phyloP scores from a whole-genome alignment of 2,888 invertebrate species.

The Tipula lateralis region DNA sequence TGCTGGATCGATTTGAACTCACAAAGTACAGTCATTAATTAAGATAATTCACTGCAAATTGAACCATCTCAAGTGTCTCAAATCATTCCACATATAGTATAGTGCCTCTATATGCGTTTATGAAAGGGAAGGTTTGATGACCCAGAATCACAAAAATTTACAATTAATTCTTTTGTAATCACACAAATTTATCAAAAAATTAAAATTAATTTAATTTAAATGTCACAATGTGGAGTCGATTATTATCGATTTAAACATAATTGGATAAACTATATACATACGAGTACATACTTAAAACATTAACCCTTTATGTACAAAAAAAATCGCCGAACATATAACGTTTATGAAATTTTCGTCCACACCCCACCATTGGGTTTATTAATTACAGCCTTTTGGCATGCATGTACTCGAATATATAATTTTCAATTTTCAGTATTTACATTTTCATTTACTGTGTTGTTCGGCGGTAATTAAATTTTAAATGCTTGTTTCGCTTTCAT shows the following conservation, averaged over 20 bases:
- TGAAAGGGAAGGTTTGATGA: not conserved
- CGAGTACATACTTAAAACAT: not conserved
- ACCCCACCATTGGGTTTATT: not conserved
- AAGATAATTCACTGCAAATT: too few species aligned
- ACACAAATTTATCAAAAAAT: not conserved
- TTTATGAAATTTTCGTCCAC: not conserved
- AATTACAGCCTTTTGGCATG: not conserved
- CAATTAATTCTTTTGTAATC: not conserved
- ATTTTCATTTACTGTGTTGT: not conserved
- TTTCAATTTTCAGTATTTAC: constrained; percentile 3
- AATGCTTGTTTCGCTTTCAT: not conserved
- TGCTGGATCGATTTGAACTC: too few species aligned
- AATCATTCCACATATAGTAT: too few species aligned
- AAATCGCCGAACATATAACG: not conserved
- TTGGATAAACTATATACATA: not conserved
- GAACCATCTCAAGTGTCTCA: too few species aligned
- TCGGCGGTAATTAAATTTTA: not conserved
- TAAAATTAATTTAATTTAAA: not conserved
- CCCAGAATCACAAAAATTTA: not conserved
- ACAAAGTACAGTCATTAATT: too few species aligned
- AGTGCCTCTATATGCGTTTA: too few species aligned
- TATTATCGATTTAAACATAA: constrained; percentile 20
- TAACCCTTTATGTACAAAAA: not conserved
- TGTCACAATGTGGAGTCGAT: not conserved
- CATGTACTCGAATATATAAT: too few species aligned